Evolutionary conservation across 2,888 invertebrate genomes (phyloP), one percentile per base, ranked within the genome.

Genomic region (Euproctis similis): DNA sequence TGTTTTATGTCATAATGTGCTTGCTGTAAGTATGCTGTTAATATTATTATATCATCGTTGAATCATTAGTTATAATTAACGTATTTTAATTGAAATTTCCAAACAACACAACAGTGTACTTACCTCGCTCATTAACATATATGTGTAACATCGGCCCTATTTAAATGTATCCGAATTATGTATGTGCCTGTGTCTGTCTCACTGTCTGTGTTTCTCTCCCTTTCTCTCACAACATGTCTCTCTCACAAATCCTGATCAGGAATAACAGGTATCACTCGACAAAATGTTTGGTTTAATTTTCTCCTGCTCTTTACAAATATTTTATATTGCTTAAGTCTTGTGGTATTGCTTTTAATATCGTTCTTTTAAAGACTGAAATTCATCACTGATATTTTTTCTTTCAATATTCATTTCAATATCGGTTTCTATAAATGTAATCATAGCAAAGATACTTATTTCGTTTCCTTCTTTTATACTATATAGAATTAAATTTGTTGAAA

Each of bases 121-220:
- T n/a, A 10, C 10, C 4, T 17, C 8, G 11, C 18, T 11, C 18
- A n/a, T 21, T 11, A 22, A 8, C 2, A 5, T 21, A 22, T 4
- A 11, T 25, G 8, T 32, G 21, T 34, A 32, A 24, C 40, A 47
- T 28, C 22, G 13, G 23, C 34, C 36, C 42, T 39, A 8, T 36
- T 12, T 45, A 33, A 36, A 49, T 49, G 53, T 53, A 42, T 54
- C 53, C 51, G 39, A 53, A 64, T 61, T 73, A 67, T 65, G 61
- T 73, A 67, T 77, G 78, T 75, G 81, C 78, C 78, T 81, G 84
- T 76, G 58, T 82, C 71, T 80, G 72, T 82, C 78, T 84, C 77
- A 80, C 78, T 73, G 60, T 80, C 70, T 81, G 73, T 84, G 78
- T 84, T 81, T 84, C 81, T 84, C 64, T 82, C 80, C 78, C 74